Percentiles rank a stretch among this genome's conserved stretches.
Evolutionary conservation across 2,797 vertebrate species (phyloP).

Genomic region (Sciurus carolinensis): DNA sequence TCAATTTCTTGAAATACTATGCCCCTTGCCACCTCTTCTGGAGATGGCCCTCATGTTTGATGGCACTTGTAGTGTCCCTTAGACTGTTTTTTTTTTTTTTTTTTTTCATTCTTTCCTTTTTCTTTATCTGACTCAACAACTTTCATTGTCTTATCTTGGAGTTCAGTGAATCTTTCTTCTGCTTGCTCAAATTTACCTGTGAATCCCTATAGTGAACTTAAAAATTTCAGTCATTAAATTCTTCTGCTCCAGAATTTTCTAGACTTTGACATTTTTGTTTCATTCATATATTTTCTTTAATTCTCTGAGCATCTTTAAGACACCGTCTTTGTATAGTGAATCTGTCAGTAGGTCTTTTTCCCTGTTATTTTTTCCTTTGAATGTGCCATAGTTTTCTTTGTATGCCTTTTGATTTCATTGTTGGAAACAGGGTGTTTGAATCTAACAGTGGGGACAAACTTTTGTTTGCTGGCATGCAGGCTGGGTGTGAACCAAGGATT

Average conservation of each 20-base stretch:
- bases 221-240: background rate
- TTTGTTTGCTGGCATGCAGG: background rate
- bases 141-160: background rate
- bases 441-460: background rate
- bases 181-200: background rate
- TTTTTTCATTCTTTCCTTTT: background rate
- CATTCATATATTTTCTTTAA: background rate
- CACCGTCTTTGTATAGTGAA: background rate
- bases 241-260: background rate
- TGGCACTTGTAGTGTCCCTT: background rate
- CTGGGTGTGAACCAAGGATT: background rate
- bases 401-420: background rate
- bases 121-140: background rate
- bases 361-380: background rate
- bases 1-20: background rate
- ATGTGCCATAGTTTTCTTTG: background rate
- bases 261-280: background rate
- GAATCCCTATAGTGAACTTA: background rate
- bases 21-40: background rate
- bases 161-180: background rate
- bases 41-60: background rate
- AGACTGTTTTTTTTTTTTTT: background rate
- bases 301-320: background rate
- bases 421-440: background rate
- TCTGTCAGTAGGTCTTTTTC: background rate